A percentile compares a stretch with the other conserved stretches of the same genome.
phyloP scores from a whole-genome alignment of 37 sponge, comb jelly and placozoan species.

The Ephydatia muelleri region DNA sequence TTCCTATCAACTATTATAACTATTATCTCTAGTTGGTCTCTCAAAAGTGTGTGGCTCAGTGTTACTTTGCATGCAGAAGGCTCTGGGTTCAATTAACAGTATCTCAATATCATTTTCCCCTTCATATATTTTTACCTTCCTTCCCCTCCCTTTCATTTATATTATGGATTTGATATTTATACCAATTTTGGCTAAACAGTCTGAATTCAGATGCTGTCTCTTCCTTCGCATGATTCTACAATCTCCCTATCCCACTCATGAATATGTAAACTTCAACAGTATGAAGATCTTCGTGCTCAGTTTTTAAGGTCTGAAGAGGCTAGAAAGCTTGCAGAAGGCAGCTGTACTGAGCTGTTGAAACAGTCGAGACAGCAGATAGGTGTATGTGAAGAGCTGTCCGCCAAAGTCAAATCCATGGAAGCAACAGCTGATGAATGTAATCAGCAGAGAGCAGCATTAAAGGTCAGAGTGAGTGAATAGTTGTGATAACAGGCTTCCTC shows the following conservation, averaged over 20 bases:
- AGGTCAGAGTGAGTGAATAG: no score
- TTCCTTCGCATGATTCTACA: no score
- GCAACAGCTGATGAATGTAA: background rate
- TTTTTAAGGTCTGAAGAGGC: background rate
- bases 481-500: background rate
- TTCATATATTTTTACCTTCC: no score
- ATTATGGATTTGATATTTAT: no score
- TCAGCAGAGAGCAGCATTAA: background rate
- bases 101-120: no score
- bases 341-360: conserved; percentile 4
- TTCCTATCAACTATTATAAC: no score
- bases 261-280: background rate
- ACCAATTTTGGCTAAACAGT: no score
- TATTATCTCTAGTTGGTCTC: no score
- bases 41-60: no score
- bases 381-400: background rate
- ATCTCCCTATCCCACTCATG: background rate
- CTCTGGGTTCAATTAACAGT: no score
- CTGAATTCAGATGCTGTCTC: background rate
- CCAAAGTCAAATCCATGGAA: conserved; percentile 7
- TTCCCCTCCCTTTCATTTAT: no score
- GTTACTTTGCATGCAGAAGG: no score
- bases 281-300: background rate
- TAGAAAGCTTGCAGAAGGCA: background rate
- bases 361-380: conserved; percentile 24